These are phyloP conservation scores for Rhinichthys klamathensis DNA, from an alignment of 2,113 vertebrate genomes.

Conservation along the genomic window DNA sequence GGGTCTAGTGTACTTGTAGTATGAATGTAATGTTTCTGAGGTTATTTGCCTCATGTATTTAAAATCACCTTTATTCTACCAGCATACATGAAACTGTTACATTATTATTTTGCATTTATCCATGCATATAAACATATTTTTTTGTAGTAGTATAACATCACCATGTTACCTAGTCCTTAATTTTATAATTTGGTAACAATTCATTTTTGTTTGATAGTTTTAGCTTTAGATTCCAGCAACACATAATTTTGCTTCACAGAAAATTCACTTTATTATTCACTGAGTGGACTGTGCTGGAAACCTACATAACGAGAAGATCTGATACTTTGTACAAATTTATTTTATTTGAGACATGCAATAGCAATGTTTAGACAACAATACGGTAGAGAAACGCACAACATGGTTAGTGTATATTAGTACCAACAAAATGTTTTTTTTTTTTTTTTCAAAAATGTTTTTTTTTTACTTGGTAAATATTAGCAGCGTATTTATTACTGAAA, in stretches of 20 bases:
- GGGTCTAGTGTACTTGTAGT: neutral
- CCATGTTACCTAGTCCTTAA: neutral
- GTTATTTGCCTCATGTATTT: neutral
- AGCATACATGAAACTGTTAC: too few species aligned
- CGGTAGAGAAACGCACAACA: neutral
- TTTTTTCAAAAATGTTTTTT: too few species aligned
- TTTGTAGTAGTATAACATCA: neutral
- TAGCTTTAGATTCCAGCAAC: neutral
- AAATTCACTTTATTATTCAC: neutral
- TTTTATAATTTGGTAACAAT: neutral
- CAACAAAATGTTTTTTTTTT: too few species aligned
- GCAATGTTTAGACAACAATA: neutral
- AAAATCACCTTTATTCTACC: too few species aligned
- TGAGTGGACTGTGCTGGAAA: neutral
- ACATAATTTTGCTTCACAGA: neutral
- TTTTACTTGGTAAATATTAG: neutral
- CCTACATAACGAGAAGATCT: neutral
- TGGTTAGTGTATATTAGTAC: neutral
- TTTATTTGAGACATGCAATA: neutral
- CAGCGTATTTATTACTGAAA: neutral
- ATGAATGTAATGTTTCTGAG: neutral
- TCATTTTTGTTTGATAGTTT: neutral
- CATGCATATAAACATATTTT: neutral
- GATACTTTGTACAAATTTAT: neutral
- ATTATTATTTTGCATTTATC: neutral